Conservation (phyloP, 2,113 vertebrate genomes). For the Maccullochella peelii region DNA sequence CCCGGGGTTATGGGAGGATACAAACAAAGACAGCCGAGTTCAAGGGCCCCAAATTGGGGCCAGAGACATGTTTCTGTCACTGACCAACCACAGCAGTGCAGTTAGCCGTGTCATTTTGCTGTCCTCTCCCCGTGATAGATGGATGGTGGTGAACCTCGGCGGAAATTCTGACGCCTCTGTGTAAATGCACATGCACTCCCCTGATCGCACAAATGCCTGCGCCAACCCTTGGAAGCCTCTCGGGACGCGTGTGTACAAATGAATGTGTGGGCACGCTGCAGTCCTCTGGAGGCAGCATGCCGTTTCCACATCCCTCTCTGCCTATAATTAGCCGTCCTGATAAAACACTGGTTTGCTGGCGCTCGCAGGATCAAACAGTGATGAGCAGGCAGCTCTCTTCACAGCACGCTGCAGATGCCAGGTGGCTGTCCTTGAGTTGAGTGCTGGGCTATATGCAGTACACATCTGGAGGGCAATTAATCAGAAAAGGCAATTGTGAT, state of each 20-base stretch:
- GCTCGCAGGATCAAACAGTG: constrained; percentile 75
- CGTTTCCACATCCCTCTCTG: constrained; percentile 69
- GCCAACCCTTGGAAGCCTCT: constrained; percentile 41
- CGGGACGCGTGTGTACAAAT: constrained; percentile 54
- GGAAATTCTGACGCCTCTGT: constrained; percentile 5
- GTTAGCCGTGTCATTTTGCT: constrained; percentile 60
- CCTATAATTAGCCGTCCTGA: constrained; percentile 78
- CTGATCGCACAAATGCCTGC: constrained; percentile 11
- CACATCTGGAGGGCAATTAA: constrained; percentile 77
- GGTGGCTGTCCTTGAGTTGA: constrained; percentile 78
- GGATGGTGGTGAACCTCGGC: constrained; percentile 57
- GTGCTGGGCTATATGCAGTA: constrained; percentile 62
- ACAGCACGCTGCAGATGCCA: constrained; percentile 69
- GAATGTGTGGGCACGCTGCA: constrained; percentile 68
- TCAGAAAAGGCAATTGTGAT: constrained; percentile 66
- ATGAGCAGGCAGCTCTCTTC: constrained; percentile 78
- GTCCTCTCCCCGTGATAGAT: constrained; percentile 58
- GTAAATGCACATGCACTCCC: constrained; percentile 2
- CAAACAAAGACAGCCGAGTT: constrained; percentile 56
- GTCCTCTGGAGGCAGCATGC: constrained; percentile 71
- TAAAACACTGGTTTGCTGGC: constrained; percentile 75
- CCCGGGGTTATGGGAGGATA: constrained; percentile 45
- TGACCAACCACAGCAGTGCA: constrained; percentile 49
- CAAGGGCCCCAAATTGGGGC: constrained; percentile 59
- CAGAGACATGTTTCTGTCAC: constrained; percentile 57